A percentile compares a stretch with the other conserved stretches of the same genome.
phyloP scores from a whole-genome alignment of 2,888 invertebrate species.

The Tenthredo livida region DNA sequence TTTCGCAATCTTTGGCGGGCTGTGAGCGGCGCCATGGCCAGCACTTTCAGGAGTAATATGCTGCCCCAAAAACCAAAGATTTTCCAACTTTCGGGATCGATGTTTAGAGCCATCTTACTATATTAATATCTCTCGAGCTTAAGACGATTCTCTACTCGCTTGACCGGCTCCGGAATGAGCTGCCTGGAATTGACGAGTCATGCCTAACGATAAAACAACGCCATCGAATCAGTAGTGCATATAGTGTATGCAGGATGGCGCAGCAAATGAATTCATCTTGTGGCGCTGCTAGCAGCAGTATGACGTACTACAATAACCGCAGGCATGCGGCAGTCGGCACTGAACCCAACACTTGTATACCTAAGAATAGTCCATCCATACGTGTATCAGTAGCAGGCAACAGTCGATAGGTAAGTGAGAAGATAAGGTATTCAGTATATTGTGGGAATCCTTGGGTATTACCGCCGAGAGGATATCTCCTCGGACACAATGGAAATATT shows the following conservation, averaged over 20 bases:
- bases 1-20: conserved; percentile 65
- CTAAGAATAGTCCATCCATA: neutral
- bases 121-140: neutral
- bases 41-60: conserved; percentile 66
- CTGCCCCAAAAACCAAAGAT: conserved; percentile 70
- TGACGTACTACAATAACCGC: neutral
- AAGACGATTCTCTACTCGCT: neutral
- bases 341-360: neutral
- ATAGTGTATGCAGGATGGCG: neutral
- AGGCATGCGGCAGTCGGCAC: neutral
- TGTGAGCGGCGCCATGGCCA: conserved; percentile 65
- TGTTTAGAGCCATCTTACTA: conserved; percentile 1
- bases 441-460: neutral
- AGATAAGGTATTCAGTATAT: neutral
- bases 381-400: too few species aligned
- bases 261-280: neutral
- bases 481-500: neutral
- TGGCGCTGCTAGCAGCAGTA: neutral
- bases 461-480: neutral
- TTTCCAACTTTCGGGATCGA: conserved; percentile 60
- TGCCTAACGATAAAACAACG: neutral
- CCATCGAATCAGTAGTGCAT: neutral
- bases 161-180: neutral
- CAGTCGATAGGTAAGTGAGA: neutral
- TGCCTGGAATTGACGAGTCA: neutral